Conservation (phyloP, 2,113 vertebrate genomes). For the Caretta caretta region DNA sequence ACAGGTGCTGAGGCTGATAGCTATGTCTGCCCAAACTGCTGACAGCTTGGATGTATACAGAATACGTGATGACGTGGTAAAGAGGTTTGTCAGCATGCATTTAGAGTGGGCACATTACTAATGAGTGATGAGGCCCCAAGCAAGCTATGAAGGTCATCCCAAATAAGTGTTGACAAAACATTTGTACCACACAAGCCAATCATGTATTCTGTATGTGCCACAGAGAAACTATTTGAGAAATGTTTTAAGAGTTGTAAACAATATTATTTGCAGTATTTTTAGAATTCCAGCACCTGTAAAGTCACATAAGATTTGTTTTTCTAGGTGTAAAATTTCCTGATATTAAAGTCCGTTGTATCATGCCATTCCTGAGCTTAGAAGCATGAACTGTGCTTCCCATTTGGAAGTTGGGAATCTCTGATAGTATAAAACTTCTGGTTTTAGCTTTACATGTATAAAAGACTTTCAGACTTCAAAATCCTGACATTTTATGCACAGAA, state of each 20-base stretch:
- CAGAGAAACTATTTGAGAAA: background rate
- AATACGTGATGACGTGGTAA: background rate
- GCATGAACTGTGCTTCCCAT: fast-evolving
- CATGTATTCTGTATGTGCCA: background rate
- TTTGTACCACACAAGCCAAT: background rate
- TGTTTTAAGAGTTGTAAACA: background rate
- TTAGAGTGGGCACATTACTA: background rate
- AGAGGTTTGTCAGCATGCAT: background rate
- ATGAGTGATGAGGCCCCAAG: background rate
- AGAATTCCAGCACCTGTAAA: background rate
- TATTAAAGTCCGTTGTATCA: background rate
- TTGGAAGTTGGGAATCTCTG: background rate
- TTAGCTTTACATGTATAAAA: background rate
- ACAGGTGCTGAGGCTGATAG: background rate
- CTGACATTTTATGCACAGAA: background rate
- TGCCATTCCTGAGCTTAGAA: background rate
- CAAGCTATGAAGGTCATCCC: background rate
- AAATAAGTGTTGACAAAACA: background rate
- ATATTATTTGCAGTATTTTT: background rate
- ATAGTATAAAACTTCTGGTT: background rate
- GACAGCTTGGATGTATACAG: background rate
- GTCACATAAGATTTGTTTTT: background rate
- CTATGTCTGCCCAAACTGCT: background rate
- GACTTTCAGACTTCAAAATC: background rate
- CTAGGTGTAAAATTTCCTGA: background rate